Evolutionary conservation across 1,140 invertebrate species (phyloP), one percentile per base, ranked within the genome.

Genomic region (Eueides isabella): DNA sequence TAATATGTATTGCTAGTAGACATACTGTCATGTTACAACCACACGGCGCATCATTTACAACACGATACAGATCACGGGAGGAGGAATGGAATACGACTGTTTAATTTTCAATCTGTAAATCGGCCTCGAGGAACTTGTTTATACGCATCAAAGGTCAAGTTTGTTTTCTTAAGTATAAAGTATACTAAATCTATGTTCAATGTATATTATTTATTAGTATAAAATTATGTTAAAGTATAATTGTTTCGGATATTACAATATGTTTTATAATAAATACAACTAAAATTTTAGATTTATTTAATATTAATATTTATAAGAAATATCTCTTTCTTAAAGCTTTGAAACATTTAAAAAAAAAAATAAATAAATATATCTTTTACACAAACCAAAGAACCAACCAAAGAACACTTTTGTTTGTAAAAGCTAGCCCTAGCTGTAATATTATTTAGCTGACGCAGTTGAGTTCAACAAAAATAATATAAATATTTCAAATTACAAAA

Each of bases 401-500:
- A 55, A 55, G 48, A 23, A 26, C 6, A 55, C 2, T 55, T 14
- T 55, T 0, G 11, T 2, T 12, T 61, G 16, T 12, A 19, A 68
- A 67, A 23, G 6, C n/a, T n/a, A n/a, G 9, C 11, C 6, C 33
- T 16, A 61, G 19, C 28, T 41, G 62, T 26, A 67, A 62, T 67
- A 61, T 74, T 74, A 74, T 74, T 44, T 74, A n/a, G n/a, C 61
- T 66, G 72, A 66, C 4, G 16, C 16, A 38, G 67, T 72, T 66
- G 61, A 55, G 23, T 0, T 23, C 26, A 65, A 66, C 62, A 69
- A 69, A 76, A 70, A 71, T 74, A 73, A 75, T n/a, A n/a, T 74
- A 33, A 72, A 66, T 81, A 78, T 75, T 69, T 71, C 72, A 77
- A 73, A 77, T 80, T 77, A 84, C 72, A 76, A 84, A 80, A 75